Evolutionary conservation across 2,113 vertebrate genomes (phyloP).

Genomic region (Ramphastos sulfuratus): DNA sequence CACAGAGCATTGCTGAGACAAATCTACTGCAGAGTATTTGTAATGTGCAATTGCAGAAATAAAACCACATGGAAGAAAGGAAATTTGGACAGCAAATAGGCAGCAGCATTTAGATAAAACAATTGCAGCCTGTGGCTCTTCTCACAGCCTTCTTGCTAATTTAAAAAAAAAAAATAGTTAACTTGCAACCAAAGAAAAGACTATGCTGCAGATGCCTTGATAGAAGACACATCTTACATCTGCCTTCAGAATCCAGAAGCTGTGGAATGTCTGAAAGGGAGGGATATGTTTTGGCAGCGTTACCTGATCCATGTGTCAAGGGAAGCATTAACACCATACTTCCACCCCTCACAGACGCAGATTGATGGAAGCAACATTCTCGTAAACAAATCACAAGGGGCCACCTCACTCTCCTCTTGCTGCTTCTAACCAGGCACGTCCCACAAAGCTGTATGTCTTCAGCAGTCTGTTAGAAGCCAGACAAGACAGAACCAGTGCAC

Average conservation of each 20-base stretch:
- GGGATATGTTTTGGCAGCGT: neutral
- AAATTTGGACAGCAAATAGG: neutral
- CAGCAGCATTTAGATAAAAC: neutral
- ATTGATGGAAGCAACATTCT: constrained; percentile 38
- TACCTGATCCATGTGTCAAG: constrained; percentile 47
- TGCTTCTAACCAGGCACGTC: neutral
- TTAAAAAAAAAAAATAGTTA: neutral
- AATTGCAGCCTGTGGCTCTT: neutral
- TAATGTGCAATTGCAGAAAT: neutral
- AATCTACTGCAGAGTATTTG: neutral
- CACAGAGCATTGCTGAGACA: neutral
- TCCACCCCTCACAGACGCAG: neutral
- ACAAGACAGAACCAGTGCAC: neutral
- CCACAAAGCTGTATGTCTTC: neutral
- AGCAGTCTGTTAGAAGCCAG: neutral
- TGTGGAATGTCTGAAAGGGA: constrained; percentile 25
- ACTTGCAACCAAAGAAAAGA: neutral
- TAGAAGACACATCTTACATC: constrained; percentile 30
- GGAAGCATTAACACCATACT: constrained; percentile 40
- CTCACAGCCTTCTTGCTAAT: neutral
- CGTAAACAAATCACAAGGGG: neutral
- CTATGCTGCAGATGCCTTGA: neutral
- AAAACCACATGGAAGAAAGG: neutral
- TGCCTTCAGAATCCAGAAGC: constrained; percentile 52
- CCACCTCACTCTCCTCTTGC: neutral